phyloP scores from a whole-genome alignment of 2,797 vertebrate species.

The Valencia hispanica region DNA sequence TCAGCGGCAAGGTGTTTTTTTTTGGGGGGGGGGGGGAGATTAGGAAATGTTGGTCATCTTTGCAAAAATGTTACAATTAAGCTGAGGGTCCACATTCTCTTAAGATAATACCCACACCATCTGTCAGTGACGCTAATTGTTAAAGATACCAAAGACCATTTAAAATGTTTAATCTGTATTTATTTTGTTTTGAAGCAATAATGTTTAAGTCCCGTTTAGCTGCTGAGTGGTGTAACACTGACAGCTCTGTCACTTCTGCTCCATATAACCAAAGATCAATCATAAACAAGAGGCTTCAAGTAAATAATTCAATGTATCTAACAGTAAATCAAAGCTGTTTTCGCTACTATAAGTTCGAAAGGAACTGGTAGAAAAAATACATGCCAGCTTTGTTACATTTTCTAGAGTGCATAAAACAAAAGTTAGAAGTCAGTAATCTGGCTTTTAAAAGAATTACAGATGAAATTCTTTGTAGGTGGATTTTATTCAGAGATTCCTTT shows the following conservation, averaged over 20 bases:
- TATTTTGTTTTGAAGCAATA: not conserved
- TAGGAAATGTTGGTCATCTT: not conserved
- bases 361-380: not conserved
- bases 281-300: not conserved
- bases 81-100: not conserved
- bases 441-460: not conserved
- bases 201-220: not conserved
- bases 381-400: not conserved
- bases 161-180: not conserved
- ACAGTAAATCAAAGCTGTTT: not conserved
- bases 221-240: not conserved
- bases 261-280: not conserved
- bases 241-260: too few species aligned
- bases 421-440: not conserved
- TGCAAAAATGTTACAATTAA: not conserved
- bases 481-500: not conserved
- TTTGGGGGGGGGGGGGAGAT: too few species aligned
- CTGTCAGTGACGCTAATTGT: not conserved
- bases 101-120: not conserved
- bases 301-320: not conserved
- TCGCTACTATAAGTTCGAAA: not conserved
- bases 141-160: not conserved
- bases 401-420: not conserved
- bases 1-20: too few species aligned
- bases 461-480: not conserved